Conservation (phyloP, 1,140 invertebrate genomes). For the Adelges cooleyi region DNA sequence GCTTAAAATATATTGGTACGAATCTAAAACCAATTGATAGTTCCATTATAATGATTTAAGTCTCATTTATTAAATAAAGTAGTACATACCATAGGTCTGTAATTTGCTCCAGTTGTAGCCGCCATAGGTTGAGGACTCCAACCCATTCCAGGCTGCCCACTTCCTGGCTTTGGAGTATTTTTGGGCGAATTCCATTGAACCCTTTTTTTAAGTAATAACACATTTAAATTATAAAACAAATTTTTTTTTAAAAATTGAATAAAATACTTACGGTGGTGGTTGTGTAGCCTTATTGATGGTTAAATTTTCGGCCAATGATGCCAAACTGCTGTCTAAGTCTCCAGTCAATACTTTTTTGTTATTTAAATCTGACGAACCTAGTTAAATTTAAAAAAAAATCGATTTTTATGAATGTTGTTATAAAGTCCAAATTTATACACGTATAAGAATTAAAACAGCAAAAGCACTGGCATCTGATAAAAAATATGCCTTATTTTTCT, state of each 20-base stretch:
- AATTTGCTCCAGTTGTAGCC: conserved; percentile 68
- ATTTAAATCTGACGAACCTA: conserved; percentile 26
- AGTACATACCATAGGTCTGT: conserved; percentile 58
- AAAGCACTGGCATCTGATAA: too few relatives aligned
- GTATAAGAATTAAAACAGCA: too few relatives aligned
- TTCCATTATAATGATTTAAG: too few relatives aligned
- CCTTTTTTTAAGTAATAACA: too few relatives aligned
- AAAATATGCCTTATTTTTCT: too few relatives aligned
- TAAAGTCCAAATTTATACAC: too few relatives aligned
- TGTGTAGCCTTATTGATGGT: conserved; percentile 74
- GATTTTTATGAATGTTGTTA: too few relatives aligned
- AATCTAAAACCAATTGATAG: too few relatives aligned
- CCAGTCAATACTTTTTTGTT: conserved; percentile 70
- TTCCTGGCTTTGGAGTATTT: conserved; percentile 62
- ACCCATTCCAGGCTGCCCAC: conserved; percentile 41
- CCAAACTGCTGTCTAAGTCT: conserved; percentile 82
- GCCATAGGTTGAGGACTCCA: conserved; percentile 79
- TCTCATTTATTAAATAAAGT: neutral
- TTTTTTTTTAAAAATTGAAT: neutral
- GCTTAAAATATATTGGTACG: too few relatives aligned
- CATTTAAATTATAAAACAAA: too few relatives aligned
- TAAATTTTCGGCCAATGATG: conserved; percentile 79
- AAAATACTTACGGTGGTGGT: conserved; percentile 51
- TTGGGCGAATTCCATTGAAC: conserved; percentile 81
- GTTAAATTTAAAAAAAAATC: too few relatives aligned